Percentiles rank a stretch among this genome's conserved stretches.
These are phyloP conservation scores for Arnoldichthys spilopterus DNA, from an alignment of 2,797 vertebrate genomes.

Conservation along the genomic window DNA sequence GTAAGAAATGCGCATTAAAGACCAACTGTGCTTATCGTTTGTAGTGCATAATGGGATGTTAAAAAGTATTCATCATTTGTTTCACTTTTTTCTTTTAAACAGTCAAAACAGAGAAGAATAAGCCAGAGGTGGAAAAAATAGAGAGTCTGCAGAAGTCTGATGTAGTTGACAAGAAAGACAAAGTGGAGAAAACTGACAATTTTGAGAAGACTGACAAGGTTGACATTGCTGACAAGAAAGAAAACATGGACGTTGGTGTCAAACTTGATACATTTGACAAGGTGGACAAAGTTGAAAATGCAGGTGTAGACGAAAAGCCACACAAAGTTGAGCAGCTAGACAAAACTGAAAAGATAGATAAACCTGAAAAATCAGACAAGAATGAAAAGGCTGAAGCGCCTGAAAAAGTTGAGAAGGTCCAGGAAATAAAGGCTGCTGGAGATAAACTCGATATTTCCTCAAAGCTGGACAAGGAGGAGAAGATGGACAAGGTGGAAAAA, in stretches of 20 bases:
- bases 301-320: constrained; percentile 23
- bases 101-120: constrained; percentile 69
- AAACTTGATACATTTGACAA: constrained; percentile 46
- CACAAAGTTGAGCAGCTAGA: constrained; percentile 52
- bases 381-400: constrained; percentile 25
- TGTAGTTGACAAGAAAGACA: constrained; percentile 54
- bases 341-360: constrained; percentile 48
- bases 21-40: background rate
- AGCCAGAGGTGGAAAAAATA: constrained; percentile 45
- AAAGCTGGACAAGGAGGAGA: constrained; percentile 55
- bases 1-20: background rate
- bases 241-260: constrained; percentile 56
- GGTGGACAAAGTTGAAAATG: constrained; percentile 37
- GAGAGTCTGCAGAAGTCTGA: constrained; percentile 52
- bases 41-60: background rate
- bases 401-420: constrained; percentile 55
- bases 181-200: constrained; percentile 51
- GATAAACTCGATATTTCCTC: constrained; percentile 47
- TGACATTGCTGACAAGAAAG: constrained; percentile 58
- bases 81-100: constrained; percentile 30
- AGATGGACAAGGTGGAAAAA: constrained; percentile 39
- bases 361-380: constrained; percentile 51
- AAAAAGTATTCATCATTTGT: constrained; percentile 9
- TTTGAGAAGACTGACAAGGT: constrained; percentile 46
- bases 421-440: constrained; percentile 50